Evolutionary conservation across 2,888 invertebrate genomes (phyloP), one percentile per base, ranked within the genome.

Genomic region (Bugulina stolonifera): DNA sequence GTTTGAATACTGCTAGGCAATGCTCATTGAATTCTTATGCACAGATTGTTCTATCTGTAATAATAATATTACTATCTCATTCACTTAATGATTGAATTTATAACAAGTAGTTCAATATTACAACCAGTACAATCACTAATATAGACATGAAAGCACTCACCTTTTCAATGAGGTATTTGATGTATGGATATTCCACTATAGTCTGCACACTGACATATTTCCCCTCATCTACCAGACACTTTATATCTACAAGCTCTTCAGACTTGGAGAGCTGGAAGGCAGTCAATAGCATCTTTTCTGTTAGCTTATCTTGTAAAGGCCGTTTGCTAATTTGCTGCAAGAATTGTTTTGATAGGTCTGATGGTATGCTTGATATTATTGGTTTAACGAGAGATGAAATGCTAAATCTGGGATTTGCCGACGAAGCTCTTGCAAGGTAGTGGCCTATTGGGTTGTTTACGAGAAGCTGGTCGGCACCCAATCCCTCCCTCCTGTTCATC

Each of bases 141-240:
- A n/a, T n/a, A n/a, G n/a, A n/a, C n/a, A n/a, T n/a, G n/a, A n/a
- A n/a, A n/a, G n/a, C 43, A 32, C 64, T 64, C 18, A 64, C 64
- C 64, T 27, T 2, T 32, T 64, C 29, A 14, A 64, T 5, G 2
- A 64, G 5, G 32, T 64, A 64, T 5, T 64, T 64, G 18, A 64
- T 64, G 64, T 32, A 64, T 27, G 64, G 64, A 32, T 64, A 64
- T 27, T 64, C 64, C 32, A 64, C 25, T 2, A 64, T 64, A 27
- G 64, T 29, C 27, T 64, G 64, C 10, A 64, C 64, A 10, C 64
- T 32, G 5, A 64, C 32, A n/a, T 64, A 64, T 32, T 64, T 64
- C 32, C 64, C 64, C 32, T 64, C 64, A 27, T 64, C 64, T 32
- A 64, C 27, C 10, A 64, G 10, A 64, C 64, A 64, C 64, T 64